Evolutionary conservation across 2,888 invertebrate species (phyloP), one percentile per base, ranked within the genome.

Genomic region (Drosophila emarginata): DNA sequence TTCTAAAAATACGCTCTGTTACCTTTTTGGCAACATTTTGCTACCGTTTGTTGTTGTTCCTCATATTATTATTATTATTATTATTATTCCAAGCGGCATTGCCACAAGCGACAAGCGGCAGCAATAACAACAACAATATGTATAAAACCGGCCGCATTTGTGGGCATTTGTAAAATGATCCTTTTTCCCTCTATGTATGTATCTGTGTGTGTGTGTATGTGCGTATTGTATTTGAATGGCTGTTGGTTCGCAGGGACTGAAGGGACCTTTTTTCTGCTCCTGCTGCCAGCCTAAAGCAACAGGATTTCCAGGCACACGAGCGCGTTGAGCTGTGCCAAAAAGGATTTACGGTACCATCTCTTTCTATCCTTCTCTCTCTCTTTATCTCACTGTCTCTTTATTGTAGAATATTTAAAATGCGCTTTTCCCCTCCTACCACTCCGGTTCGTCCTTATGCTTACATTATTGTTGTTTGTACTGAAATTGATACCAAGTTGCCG

Each of bases 241-340:
- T 64, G 67, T 15, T 69, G 60, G 32, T 37, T 61, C 37, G 45
- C 45, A 61, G 80, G 64, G 65, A 70, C 62, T 76, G 70, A 71
- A 63, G 63, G 26, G 39, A 57, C 39, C 57, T 21, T 61, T 71
- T 77, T 64, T 45, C 11, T 45, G 18, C 7, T 40, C 15, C 40
- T 14, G 7, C 45, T 45, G 45, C 45, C 18, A 45, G 81, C 87
- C 81, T 83, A 83, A 81, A 81, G 81, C 88, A 88, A 86, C 83
- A 81, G 87, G 80, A 81, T 81, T 88, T 68, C 63, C 67, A 65
- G 65, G 40, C 69, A 67, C 69, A 78, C 60, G 65, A 80, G 78
- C 79, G 82, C 82, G 82, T 83, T 83, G 82, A 83, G 87, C 82
- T 88, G 87, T 87, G 87, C 81, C 87, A 82, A 82, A 82, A 88